phyloP scores from a whole-genome alignment of 2,113 vertebrate genomes.

The Microcebus murinus region DNA sequence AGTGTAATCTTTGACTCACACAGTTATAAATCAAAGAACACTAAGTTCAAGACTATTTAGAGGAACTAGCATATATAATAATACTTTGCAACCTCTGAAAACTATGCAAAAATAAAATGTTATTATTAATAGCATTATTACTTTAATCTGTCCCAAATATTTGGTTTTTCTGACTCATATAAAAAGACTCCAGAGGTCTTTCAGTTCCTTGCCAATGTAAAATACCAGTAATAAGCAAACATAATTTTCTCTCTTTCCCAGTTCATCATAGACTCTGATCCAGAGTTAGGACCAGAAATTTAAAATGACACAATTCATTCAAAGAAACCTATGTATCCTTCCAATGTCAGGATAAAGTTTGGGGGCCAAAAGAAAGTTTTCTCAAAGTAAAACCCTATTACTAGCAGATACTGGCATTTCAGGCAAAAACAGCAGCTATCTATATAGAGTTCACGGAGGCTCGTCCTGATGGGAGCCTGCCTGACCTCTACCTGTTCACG shows the following conservation, averaged over 20 bases:
- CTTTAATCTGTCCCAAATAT: neutral
- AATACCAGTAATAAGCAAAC: constrained; percentile 9
- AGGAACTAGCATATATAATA: neutral
- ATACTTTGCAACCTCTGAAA: neutral
- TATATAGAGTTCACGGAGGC: neutral
- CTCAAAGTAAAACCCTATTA: neutral
- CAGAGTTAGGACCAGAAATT: constrained; percentile 11
- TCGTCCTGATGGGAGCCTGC: neutral
- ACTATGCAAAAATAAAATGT: neutral
- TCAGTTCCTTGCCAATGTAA: neutral
- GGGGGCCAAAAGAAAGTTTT: neutral
- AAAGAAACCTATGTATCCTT: neutral
- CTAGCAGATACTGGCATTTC: neutral
- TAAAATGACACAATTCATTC: neutral
- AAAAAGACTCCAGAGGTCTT: constrained; percentile 18
- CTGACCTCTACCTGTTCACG: neutral
- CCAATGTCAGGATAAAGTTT: neutral
- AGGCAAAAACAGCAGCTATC: neutral
- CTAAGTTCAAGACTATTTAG: neutral
- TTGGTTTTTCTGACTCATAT: neutral
- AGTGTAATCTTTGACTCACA: constrained; percentile 45
- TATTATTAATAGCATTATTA: neutral
- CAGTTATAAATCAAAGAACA: constrained; percentile 32
- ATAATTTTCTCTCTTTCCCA: constrained; percentile 13
- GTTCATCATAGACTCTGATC: neutral